These are phyloP conservation scores for Drosophila neocordata DNA, from an alignment of 1,140 invertebrate species.

Conservation along the genomic window DNA sequence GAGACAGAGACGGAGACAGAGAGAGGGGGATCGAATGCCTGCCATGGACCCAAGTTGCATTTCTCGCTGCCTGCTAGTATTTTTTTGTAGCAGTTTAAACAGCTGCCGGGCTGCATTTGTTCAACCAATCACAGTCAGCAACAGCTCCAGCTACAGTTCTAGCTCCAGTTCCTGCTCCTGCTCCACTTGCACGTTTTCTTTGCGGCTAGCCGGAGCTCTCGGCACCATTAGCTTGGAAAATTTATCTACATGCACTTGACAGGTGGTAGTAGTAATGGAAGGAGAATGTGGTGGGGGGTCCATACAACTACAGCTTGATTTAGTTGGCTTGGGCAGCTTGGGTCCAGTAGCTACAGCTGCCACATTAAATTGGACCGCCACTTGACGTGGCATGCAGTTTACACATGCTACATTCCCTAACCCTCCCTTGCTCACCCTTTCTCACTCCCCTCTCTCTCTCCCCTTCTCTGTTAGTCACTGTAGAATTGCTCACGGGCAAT, in stretches of 20 bases:
- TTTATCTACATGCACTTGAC: conserved; percentile 79
- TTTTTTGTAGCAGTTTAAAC: conserved; percentile 65
- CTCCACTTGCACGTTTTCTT: conserved; percentile 34
- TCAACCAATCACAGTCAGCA: conserved; percentile 28
- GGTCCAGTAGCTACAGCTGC: conserved; percentile 27
- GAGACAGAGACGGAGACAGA: conserved; percentile 3
- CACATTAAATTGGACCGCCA: conserved; percentile 70
- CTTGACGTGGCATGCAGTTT: conserved; percentile 50
- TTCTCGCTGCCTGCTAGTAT: conserved; percentile 38
- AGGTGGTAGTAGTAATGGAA: conserved; percentile 46
- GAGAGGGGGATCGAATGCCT: not conserved
- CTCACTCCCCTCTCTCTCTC: too few relatives aligned
- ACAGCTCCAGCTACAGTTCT: not conserved
- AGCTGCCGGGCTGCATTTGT: conserved; percentile 59
- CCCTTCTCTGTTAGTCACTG: not conserved
- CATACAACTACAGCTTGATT: conserved; percentile 51
- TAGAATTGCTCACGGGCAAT: conserved; percentile 60
- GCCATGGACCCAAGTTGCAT: conserved; percentile 24
- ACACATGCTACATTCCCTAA: conserved; percentile 15
- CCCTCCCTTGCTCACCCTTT: conserved; percentile 2
- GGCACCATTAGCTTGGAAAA: conserved; percentile 69
- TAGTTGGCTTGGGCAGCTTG: conserved; percentile 40
- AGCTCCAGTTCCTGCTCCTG: conserved; percentile 5
- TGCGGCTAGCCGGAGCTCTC: conserved; percentile 57
- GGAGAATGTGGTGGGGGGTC: not conserved